phyloP scores from a whole-genome alignment of 2,797 vertebrate species.

The Mus spretus region DNA sequence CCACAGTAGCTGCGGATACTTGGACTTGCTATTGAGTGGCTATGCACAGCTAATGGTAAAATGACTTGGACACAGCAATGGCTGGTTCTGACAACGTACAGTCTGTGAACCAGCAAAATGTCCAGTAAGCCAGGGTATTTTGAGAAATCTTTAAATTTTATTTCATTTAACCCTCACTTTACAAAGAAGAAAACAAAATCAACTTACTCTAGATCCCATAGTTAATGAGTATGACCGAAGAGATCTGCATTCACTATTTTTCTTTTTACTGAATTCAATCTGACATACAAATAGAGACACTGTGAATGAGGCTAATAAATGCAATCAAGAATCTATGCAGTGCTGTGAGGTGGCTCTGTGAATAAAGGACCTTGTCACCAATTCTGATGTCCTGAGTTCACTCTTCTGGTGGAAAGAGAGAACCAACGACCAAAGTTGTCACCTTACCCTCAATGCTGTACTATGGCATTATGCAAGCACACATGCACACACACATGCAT shows the following conservation, averaged over 20 bases:
- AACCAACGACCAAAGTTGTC: neutral
- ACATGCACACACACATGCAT: neutral
- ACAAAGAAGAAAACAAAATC: slow-evolving; percentile 31
- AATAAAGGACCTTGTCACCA: neutral
- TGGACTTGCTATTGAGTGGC: slow-evolving; percentile 61
- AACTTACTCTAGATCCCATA: neutral
- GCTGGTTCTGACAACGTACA: slow-evolving; percentile 42
- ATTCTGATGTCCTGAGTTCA: neutral
- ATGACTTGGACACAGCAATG: neutral
- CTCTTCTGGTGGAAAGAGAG: neutral
- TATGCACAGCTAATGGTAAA: slow-evolving; percentile 28
- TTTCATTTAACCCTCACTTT: slow-evolving; percentile 49
- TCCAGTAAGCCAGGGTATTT: slow-evolving; percentile 51
- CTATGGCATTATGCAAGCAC: neutral
- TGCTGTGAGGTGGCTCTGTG: neutral
- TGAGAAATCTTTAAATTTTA: slow-evolving; percentile 57
- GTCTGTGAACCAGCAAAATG: slow-evolving; percentile 39
- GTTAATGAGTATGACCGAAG: neutral
- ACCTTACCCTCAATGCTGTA: neutral
- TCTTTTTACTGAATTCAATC: slow-evolving; percentile 20
- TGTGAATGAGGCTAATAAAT: slow-evolving; percentile 35
- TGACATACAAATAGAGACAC: neutral
- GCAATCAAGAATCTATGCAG: slow-evolving; percentile 1
- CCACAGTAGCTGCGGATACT: neutral
- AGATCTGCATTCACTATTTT: neutral